Evolutionary conservation across 2,888 invertebrate genomes (phyloP).

Genomic region (Stratiomys singularior): DNA sequence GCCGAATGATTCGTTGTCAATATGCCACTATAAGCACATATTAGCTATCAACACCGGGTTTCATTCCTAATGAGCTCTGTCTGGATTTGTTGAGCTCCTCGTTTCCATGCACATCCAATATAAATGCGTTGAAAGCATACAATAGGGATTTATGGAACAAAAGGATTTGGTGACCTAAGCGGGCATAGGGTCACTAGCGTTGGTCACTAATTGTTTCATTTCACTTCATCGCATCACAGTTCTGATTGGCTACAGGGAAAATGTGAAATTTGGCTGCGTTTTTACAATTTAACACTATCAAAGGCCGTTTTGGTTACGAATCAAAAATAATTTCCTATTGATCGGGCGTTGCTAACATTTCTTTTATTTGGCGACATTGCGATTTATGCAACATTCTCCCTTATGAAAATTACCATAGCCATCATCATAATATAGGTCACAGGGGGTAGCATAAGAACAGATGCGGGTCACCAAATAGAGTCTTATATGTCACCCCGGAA

Average conservation of each 20-base stretch:
- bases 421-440: slow-evolving; percentile 37
- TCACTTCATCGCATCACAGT: slow-evolving; percentile 19
- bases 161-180: slow-evolving; percentile 32
- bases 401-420: slow-evolving; percentile 33
- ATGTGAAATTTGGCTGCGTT: background rate
- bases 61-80: too few species aligned
- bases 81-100: background rate
- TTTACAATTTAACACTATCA: slow-evolving; percentile 14
- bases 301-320: background rate
- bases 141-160: slow-evolving; percentile 37
- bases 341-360: slow-evolving; percentile 27
- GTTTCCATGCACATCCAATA: background rate
- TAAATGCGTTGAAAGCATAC: background rate
- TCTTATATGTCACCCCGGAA: slow-evolving; percentile 18
- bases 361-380: slow-evolving; percentile 28
- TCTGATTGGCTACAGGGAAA: slow-evolving; percentile 14
- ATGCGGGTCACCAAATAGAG: slow-evolving; percentile 47
- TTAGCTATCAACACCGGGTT: too few species aligned
- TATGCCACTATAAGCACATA: too few species aligned
- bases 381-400: slow-evolving; percentile 11
- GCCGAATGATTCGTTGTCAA: too few species aligned
- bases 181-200: slow-evolving; percentile 34
- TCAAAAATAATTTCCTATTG: slow-evolving; percentile 26
- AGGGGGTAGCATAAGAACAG: slow-evolving; percentile 45
- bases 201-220: slow-evolving; percentile 39